phyloP scores from a whole-genome alignment of 2,797 vertebrate species.

The Thripadectes ignobilis region DNA sequence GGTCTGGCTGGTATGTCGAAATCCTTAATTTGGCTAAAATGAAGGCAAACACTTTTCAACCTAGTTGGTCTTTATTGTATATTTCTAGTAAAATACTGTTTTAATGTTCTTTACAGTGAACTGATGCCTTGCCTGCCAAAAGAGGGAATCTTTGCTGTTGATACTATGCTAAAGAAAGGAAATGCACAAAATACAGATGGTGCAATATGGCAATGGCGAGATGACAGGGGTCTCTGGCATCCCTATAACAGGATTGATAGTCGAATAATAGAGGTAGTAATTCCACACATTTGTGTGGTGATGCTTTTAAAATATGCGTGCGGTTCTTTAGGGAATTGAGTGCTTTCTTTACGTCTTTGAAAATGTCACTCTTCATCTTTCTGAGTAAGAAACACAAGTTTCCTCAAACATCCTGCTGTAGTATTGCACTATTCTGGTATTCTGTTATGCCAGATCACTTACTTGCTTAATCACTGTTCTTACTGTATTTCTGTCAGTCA shows the following conservation, averaged over 20 bases:
- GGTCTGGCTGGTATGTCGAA: not conserved
- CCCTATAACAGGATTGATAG: slow-evolving; percentile 99
- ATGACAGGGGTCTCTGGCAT: slow-evolving; percentile 98
- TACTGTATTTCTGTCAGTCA: not conserved
- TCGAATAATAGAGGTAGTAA: slow-evolving; percentile 96
- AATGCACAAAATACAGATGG: slow-evolving; percentile 97
- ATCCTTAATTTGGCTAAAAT: not conserved
- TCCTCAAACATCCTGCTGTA: not conserved
- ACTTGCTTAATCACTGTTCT: not conserved
- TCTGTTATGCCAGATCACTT: not conserved
- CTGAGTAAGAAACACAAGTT: not conserved
- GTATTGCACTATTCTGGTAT: not conserved
- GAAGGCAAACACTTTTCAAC: not conserved
- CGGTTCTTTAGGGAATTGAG: not conserved
- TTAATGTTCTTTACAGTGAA: slow-evolving; percentile 82
- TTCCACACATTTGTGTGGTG: not conserved
- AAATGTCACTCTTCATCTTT: not conserved
- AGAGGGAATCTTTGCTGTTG: slow-evolving; percentile 98
- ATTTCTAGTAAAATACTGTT: slow-evolving; percentile 30
- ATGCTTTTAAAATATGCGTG: not conserved
- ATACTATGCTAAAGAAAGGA: slow-evolving; percentile 98
- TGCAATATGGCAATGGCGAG: slow-evolving; percentile 98
- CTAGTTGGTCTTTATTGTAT: not conserved
- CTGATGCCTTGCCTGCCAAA: slow-evolving; percentile 98
- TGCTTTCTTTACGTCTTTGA: not conserved